These are phyloP conservation scores for Cecropterus lyciades DNA, from an alignment of 1,140 invertebrate genomes.

Conservation along the genomic window DNA sequence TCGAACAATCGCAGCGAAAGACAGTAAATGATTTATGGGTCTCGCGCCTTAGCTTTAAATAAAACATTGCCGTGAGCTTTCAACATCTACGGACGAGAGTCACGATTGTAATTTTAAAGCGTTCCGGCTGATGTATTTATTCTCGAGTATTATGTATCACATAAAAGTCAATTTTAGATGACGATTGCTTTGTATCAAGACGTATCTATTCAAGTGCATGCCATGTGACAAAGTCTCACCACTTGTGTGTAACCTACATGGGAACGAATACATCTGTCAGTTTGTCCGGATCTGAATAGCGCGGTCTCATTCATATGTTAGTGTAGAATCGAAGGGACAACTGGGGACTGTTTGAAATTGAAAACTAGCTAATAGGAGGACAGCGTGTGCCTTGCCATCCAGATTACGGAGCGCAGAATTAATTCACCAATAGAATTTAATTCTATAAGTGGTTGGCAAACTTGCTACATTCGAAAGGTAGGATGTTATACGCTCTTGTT, in stretches of 20 bases:
- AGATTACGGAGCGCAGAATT: constrained; percentile 48
- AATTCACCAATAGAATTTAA: constrained; percentile 45
- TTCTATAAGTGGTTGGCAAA: constrained; percentile 25
- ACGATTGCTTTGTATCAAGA: constrained; percentile 49
- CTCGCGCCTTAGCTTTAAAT: constrained; percentile 78
- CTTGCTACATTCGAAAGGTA: constrained; percentile 1
- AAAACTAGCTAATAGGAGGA: constrained; percentile 56
- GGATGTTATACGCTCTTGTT: background rate
- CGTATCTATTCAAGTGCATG: constrained; percentile 59
- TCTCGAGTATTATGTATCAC: constrained; percentile 45
- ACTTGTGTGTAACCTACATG: constrained; percentile 57
- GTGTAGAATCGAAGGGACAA: constrained; percentile 54
- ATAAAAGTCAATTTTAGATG: constrained; percentile 44
- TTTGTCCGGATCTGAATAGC: constrained; percentile 49
- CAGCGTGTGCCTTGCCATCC: constrained; percentile 51
- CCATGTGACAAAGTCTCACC: constrained; percentile 53
- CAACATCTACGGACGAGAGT: constrained; percentile 73
- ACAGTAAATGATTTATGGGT: constrained; percentile 74
- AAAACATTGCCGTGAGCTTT: constrained; percentile 81
- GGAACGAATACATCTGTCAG: constrained; percentile 68
- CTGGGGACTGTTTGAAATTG: constrained; percentile 51
- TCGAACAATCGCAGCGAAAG: constrained; percentile 73
- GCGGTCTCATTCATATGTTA: constrained; percentile 64
- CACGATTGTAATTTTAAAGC: constrained; percentile 82
- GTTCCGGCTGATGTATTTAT: constrained; percentile 74